Base-by-base conservation (phyloP, 2,888 invertebrate species). In the Ormyrus labotus region DNA sequence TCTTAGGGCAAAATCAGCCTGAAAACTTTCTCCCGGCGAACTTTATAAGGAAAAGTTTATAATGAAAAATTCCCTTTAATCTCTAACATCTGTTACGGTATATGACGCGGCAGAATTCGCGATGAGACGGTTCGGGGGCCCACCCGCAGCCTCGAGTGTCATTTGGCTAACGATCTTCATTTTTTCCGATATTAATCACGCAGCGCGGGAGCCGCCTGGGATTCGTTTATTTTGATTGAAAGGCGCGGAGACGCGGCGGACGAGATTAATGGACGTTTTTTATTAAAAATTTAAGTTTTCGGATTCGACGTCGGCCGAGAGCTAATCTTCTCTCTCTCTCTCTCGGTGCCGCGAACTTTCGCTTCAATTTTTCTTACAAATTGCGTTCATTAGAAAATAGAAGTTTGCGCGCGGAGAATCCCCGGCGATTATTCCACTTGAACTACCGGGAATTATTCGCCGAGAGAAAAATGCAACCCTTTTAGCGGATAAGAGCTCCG, bases 51-150 rank as follows among this genome's bases (percentile, higher is more conserved):
- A 19, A 82, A 78, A 78, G 69, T 81, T 82, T 78, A 67, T 80
- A 80, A 82, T 80, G 80, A 80, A 82, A 82, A 82, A 80, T 80
- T 71, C 65, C 53, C 70, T 55, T 80, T 74, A 78, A 82, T 80
- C 77, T 78, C 55, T 72, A 80, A 80, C 82, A 78, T 78, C 77
- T 78, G 82, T 74, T 80, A 75, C 80, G 73, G 45, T 55, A 82
- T 70, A 71, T 80, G 79, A 76, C 58, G 45, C 8, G 2, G 19
- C 19, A 19, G 53, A 53, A 61, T 50, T 50, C 53, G 7, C 45
- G 51, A 6, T 48, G 13, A 13, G 19, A 19, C 19, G 19, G 19
- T 19, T 19, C 19, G 34, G 5, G 6, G 5, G 6, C 50, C n/a
- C 70, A 58, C 45, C 34, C 58, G 6, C 51, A 13, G 64, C 55